Conservation (phyloP, 2,113 vertebrate genomes). For the Cacatua alba region DNA sequence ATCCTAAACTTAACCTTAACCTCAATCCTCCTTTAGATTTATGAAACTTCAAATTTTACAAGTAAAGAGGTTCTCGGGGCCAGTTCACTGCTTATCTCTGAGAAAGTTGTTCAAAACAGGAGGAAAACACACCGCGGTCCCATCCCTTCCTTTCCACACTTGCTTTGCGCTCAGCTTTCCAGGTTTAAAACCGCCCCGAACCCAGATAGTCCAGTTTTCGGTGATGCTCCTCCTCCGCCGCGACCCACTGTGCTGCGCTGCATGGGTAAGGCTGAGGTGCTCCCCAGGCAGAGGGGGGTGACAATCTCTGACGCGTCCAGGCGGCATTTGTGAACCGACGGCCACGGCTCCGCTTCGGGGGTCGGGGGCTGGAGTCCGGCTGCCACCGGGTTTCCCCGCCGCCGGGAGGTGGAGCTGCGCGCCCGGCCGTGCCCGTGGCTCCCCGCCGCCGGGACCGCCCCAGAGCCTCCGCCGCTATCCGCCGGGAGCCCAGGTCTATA, state of each 20-base stretch:
- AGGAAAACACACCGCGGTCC: not conserved
- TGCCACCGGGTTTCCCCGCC: not conserved
- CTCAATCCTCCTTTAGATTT: not conserved
- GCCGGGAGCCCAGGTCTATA: not conserved
- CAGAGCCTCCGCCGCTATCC: not conserved
- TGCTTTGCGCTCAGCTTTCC: not conserved
- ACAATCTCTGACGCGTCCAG: accelerated
- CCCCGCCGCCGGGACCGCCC: not conserved
- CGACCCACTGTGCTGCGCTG: not conserved
- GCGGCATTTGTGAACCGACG: no score
- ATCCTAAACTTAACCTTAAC: not conserved
- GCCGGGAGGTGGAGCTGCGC: conserved; percentile 74
- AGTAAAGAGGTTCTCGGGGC: not conserved
- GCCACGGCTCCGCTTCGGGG: no score
- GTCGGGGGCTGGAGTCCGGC: not conserved
- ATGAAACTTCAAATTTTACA: not conserved
- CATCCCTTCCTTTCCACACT: not conserved
- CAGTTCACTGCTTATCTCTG: not conserved
- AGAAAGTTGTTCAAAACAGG: accelerated
- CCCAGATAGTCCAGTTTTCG: accelerated
- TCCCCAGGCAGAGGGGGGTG: accelerated
- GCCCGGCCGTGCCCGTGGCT: not conserved
- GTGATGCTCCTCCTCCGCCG: accelerated
- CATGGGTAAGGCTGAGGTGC: accelerated
- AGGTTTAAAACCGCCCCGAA: accelerated